Evolutionary conservation across 2,797 vertebrate species (phyloP).

Genomic region (Rhinichthys osculus): DNA sequence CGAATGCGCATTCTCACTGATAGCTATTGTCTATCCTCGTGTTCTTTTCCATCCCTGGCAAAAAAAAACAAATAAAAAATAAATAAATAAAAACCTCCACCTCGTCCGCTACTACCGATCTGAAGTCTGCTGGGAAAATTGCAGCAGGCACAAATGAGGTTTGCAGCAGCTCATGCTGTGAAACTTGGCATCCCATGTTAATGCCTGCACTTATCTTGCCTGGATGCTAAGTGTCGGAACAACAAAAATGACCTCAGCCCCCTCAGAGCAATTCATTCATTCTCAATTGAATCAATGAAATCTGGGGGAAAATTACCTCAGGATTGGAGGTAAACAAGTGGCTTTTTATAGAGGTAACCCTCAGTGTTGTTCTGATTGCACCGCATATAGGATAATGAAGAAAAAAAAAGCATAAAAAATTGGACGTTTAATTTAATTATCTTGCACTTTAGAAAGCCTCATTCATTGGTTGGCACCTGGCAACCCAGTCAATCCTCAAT

Average conservation of each 20-base stretch:
- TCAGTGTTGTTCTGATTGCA: conserved; percentile 28
- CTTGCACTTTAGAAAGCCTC: conserved; percentile 53
- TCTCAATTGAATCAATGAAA: conserved; percentile 24
- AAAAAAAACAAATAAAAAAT: conserved; percentile 54
- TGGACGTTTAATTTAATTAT: conserved; percentile 43
- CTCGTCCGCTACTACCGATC: conserved; percentile 68
- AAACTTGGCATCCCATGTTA: conserved; percentile 70
- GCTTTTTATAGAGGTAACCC: conserved; percentile 12
- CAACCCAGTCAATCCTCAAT: conserved; percentile 51
- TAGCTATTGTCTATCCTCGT: conserved; percentile 64
- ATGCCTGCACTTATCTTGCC: conserved; percentile 63
- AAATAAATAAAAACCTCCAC: conserved; percentile 64
- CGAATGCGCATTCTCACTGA: conserved; percentile 20
- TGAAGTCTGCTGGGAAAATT: conserved; percentile 75
- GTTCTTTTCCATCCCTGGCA: conserved; percentile 81
- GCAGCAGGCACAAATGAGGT: conserved; percentile 75
- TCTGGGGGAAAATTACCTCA: conserved; percentile 33
- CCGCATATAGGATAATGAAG: conserved; percentile 38
- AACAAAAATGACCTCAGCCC: conserved; percentile 34
- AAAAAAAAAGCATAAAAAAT: conserved; percentile 24
- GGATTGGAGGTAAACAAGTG: conserved; percentile 16
- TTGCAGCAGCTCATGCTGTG: conserved; percentile 67
- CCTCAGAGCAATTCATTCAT: conserved; percentile 38
- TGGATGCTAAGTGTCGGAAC: neutral
- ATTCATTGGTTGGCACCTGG: conserved; percentile 52